Evolutionary conservation across 2,113 vertebrate species (phyloP).

Genomic region (Maylandia zebra): DNA sequence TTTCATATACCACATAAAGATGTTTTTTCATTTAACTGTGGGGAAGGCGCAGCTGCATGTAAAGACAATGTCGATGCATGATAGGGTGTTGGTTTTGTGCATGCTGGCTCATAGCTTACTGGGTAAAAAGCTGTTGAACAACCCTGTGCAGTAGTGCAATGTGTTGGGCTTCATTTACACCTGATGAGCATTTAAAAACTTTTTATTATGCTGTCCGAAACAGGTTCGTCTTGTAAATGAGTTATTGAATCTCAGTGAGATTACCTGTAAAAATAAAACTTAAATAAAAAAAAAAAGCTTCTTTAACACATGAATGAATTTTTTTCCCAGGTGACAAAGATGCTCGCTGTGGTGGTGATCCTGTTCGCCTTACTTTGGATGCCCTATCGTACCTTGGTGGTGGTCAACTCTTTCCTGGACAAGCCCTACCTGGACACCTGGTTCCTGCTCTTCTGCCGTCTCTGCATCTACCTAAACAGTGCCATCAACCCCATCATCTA

Average conservation of each 20-base stretch:
- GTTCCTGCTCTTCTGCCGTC: conserved; percentile 94
- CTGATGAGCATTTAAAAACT: neutral
- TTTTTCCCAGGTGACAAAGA: conserved; percentile 87
- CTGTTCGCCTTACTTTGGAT: conserved; percentile 96
- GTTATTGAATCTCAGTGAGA: neutral
- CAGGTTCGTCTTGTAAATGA: neutral
- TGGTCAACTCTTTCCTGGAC: conserved; percentile 93
- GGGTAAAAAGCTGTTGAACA: neutral
- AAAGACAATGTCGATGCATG: neutral
- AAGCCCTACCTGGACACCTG: conserved; percentile 86
- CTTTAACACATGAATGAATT: neutral
- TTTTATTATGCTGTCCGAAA: neutral
- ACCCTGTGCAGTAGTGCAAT: neutral
- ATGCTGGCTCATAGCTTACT: neutral
- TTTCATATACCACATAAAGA: neutral
- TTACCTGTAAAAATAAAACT: neutral
- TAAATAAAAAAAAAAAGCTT: neutral
- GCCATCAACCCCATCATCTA: conserved; percentile 97
- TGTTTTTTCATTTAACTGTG: neutral
- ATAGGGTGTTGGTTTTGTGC: neutral
- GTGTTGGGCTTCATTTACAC: neutral
- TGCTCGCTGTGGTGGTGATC: conserved; percentile 93
- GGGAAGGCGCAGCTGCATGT: accelerated
- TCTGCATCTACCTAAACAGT: conserved; percentile 96
- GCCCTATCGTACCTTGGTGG: conserved; percentile 95